These are phyloP conservation scores for Silurus glanis DNA, from an alignment of 2,113 vertebrate genomes.

Conservation along the genomic window DNA sequence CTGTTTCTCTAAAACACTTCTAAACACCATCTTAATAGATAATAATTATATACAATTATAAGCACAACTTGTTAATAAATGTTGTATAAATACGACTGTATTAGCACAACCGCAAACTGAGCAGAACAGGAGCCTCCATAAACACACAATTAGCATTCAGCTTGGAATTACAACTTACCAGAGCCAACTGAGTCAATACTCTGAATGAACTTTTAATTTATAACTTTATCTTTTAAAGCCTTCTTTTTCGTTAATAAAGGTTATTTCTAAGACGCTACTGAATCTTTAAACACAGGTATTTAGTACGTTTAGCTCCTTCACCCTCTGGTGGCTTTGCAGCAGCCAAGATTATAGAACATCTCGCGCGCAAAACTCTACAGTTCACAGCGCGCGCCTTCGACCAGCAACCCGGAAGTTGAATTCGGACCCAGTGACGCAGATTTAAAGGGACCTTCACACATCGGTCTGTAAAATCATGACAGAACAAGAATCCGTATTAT, in stretches of 20 bases:
- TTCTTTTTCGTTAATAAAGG: background rate
- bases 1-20: background rate
- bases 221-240: background rate
- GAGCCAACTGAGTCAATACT: background rate
- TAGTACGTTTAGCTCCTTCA: background rate
- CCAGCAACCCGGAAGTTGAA: background rate
- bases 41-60: too few relatives aligned
- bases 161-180: background rate
- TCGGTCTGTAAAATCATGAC: background rate
- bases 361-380: constrained; percentile 14
- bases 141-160: background rate
- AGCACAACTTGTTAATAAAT: too few relatives aligned
- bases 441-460: constrained; percentile 14
- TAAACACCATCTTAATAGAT: background rate
- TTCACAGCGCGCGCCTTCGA: background rate
- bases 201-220: background rate
- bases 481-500: too few relatives aligned
- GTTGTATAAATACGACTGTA: background rate
- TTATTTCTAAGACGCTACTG: background rate
- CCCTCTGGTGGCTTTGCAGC: background rate
- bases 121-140: background rate
- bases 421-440: background rate
- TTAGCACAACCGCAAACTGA: background rate
- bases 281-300: background rate
- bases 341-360: constrained; percentile 28